These are phyloP conservation scores for Cathartes aura DNA, from an alignment of 2,113 vertebrate genomes.

Conservation along the genomic window DNA sequence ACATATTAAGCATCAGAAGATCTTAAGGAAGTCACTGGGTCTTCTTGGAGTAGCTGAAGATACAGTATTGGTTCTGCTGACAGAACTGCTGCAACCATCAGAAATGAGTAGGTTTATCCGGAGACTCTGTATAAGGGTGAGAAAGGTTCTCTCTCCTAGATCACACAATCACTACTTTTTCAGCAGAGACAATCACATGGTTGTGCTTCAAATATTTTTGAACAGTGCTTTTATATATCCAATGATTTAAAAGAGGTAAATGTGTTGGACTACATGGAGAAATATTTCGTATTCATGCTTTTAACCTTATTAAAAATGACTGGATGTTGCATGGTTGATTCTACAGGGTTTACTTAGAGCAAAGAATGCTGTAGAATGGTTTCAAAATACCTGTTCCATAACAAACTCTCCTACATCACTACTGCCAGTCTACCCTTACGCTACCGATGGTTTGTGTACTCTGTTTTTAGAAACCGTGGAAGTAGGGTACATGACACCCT, in stretches of 20 bases:
- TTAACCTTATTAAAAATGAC: not conserved
- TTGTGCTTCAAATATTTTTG: not conserved
- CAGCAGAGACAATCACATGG: not conserved
- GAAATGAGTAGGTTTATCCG: not conserved
- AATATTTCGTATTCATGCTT: not conserved
- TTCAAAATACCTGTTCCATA: accelerated
- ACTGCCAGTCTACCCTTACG: not conserved
- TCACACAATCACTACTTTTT: not conserved
- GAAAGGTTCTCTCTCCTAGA: not conserved
- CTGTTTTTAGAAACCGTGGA: not conserved
- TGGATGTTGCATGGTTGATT: not conserved
- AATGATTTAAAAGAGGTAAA: not conserved
- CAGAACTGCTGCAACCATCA: not conserved
- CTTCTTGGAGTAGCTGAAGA: not conserved
- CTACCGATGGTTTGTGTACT: accelerated
- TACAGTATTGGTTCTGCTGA: not conserved
- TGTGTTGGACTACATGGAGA: not conserved
- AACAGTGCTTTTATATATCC: not conserved
- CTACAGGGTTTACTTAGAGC: not conserved
- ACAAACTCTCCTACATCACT: not conserved
- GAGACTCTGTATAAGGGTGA: not conserved
- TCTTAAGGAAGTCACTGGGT: not conserved
- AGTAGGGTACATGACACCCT: not conserved
- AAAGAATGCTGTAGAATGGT: not conserved
- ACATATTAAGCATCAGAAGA: not conserved